phyloP scores from a whole-genome alignment of 2,113 vertebrate genomes.

The Pheucticus melanocephalus region DNA sequence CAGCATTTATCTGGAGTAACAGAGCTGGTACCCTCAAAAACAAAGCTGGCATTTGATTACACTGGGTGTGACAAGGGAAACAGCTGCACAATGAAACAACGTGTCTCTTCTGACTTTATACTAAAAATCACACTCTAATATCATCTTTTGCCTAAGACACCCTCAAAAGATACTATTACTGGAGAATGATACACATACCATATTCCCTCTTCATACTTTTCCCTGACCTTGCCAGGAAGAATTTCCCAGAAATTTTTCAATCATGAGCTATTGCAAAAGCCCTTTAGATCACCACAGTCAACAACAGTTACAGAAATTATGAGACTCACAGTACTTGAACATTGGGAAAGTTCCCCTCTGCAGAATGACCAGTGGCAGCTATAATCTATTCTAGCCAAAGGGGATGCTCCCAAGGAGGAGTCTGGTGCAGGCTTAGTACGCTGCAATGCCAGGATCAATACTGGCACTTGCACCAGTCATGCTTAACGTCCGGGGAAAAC shows the following conservation, averaged over 20 bases:
- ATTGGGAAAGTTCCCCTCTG: background rate
- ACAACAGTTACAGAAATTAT: background rate
- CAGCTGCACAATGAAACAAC: background rate
- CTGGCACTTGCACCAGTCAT: background rate
- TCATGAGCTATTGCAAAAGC: background rate
- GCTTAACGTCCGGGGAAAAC: background rate
- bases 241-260: background rate
- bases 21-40: background rate
- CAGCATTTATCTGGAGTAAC: background rate
- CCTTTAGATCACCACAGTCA: background rate
- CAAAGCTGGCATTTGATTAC: background rate
- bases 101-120: background rate
- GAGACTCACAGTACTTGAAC: background rate
- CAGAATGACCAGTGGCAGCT: background rate
- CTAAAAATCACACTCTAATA: background rate
- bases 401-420: background rate
- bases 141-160: background rate
- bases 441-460: background rate
- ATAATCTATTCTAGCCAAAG: background rate
- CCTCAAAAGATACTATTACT: background rate
- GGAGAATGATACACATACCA: background rate
- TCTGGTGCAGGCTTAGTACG: background rate
- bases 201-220: background rate
- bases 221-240: background rate
- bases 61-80: background rate